Evolutionary conservation across 2,797 vertebrate genomes (phyloP).

Genomic region (Coccyzus lansbergi): DNA sequence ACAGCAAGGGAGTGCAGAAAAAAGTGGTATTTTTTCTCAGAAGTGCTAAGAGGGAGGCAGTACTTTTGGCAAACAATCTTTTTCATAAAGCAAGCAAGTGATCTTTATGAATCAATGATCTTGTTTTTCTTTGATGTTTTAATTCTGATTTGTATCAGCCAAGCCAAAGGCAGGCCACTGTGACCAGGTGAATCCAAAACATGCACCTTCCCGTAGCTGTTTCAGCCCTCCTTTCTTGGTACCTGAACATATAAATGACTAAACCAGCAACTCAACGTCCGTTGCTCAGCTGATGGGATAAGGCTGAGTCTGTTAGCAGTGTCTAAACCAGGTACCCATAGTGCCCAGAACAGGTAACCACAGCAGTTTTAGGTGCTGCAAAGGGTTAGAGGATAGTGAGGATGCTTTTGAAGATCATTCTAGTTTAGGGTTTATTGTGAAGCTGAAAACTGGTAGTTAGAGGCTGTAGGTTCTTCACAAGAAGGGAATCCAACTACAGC

Average conservation of each 20-base stretch:
- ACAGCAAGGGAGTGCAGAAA: neutral
- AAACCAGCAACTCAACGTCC: neutral
- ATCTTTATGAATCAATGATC: neutral
- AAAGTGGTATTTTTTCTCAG: neutral
- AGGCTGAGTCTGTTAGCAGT: neutral
- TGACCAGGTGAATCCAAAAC: neutral
- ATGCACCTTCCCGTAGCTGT: neutral
- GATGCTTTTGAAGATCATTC: neutral
- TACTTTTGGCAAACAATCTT: neutral
- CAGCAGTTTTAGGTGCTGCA: neutral
- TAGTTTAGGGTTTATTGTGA: neutral
- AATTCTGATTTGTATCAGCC: neutral
- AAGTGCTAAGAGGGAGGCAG: neutral
- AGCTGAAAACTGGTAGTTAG: neutral
- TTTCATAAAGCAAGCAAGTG: neutral
- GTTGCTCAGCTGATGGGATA: neutral
- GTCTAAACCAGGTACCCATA: neutral
- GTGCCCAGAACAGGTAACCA: neutral
- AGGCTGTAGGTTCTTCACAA: neutral
- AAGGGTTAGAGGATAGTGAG: accelerated
- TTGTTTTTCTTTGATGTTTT: neutral
- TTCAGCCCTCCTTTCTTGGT: neutral
- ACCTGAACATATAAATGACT: neutral
- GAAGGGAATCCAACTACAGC: neutral
- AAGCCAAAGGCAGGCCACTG: neutral